These are phyloP conservation scores for Pectinophora gossypiella DNA, from an alignment of 1,140 invertebrate species.

Conservation along the genomic window DNA sequence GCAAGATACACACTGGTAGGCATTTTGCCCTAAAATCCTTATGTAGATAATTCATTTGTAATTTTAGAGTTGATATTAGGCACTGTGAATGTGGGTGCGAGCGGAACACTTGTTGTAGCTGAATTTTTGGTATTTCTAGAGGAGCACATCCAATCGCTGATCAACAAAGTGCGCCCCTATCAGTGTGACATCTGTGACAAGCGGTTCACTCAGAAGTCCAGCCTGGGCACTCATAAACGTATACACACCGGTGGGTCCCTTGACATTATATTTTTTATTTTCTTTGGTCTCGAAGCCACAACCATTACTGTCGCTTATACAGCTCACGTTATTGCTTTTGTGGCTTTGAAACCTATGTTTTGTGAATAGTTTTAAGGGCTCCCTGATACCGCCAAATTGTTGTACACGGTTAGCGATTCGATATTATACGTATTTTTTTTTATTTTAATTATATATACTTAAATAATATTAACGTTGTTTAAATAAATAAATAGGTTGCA, in stretches of 20 bases:
- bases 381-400: slow-evolving; percentile 30
- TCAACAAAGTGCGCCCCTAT: slow-evolving; percentile 82
- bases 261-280: slow-evolving; percentile 62
- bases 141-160: slow-evolving; percentile 77
- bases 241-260: slow-evolving; percentile 84
- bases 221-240: slow-evolving; percentile 88
- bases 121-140: slow-evolving; percentile 75
- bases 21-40: slow-evolving; percentile 73
- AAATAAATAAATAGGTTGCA: slow-evolving; percentile 50
- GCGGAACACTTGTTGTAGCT: slow-evolving; percentile 58
- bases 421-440: slow-evolving; percentile 35
- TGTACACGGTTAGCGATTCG: slow-evolving; percentile 46
- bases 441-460: slow-evolving; percentile 7
- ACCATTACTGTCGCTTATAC: slow-evolving; percentile 22
- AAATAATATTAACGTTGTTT: not conserved
- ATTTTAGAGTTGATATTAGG: slow-evolving; percentile 61
- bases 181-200: slow-evolving; percentile 86
- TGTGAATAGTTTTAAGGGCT: slow-evolving; percentile 75
- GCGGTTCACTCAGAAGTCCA: slow-evolving; percentile 86
- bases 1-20: slow-evolving; percentile 76
- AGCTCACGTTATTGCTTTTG: slow-evolving; percentile 37
- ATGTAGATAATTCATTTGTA: slow-evolving; percentile 63
- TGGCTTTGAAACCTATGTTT: slow-evolving; percentile 66
- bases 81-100: slow-evolving; percentile 36
- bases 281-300: slow-evolving; percentile 65